phyloP scores from a whole-genome alignment of 2,888 invertebrate genomes.

The Ypsolopha sequella region DNA sequence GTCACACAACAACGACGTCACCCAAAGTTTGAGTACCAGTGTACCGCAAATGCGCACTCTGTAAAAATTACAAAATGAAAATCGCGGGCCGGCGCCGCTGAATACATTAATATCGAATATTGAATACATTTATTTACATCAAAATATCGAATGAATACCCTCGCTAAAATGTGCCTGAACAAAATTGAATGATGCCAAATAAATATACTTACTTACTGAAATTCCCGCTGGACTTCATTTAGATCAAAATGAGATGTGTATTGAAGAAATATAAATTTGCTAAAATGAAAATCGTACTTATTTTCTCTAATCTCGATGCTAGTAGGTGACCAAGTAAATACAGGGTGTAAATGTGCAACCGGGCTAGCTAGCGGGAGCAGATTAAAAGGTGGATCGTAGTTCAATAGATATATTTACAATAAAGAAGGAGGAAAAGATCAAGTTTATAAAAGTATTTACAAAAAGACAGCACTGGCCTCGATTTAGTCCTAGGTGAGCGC shows the following conservation, averaged over 20 bases:
- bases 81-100: constrained; percentile 63
- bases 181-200: constrained; percentile 8
- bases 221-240: constrained; percentile 40
- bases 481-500: too few species aligned
- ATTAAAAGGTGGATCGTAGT: too few species aligned
- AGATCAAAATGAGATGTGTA: constrained; percentile 13
- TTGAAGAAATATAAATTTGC: background rate
- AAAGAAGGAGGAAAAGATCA: too few species aligned
- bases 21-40: constrained; percentile 32
- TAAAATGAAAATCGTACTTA: too few species aligned
- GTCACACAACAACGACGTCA: too few species aligned
- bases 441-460: too few species aligned
- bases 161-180: constrained; percentile 5
- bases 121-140: constrained; percentile 61
- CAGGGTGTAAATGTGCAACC: too few species aligned
- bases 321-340: too few species aligned
- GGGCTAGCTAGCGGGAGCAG: too few species aligned
- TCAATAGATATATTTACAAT: too few species aligned
- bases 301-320: too few species aligned
- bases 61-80: constrained; percentile 71
- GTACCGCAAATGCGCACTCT: constrained; percentile 47
- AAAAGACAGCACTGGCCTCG: too few species aligned
- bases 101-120: constrained; percentile 70
- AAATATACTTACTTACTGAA: constrained; percentile 30
- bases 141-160: constrained; percentile 44